These are phyloP conservation scores for Eupelmus urozonus DNA, from an alignment of 2,888 invertebrate species.

Conservation along the genomic window DNA sequence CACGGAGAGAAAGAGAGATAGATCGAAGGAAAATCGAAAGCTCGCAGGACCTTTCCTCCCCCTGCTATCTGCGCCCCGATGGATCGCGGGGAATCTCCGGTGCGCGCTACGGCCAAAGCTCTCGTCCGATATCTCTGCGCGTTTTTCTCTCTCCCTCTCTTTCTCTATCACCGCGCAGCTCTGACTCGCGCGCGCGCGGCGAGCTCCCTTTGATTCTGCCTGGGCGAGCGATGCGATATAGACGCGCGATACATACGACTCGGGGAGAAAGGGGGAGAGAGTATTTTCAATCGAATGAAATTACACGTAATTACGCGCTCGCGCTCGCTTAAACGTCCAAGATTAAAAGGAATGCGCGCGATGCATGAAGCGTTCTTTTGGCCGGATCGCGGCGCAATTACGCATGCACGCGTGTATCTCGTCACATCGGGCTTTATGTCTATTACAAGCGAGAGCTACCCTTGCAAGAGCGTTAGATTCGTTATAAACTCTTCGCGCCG, in stretches of 20 bases:
- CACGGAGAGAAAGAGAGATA: conserved; percentile 1
- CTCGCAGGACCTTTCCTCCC: conserved; percentile 25
- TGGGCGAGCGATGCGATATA: conserved; percentile 10
- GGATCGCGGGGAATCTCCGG: no score
- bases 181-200: not conserved
- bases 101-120: no score
- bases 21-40: not conserved
- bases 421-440: conserved; percentile 55
- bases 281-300: conserved; percentile 67
- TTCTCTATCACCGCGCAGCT: not conserved
- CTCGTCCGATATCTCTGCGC: not conserved
- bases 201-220: conserved; percentile 23
- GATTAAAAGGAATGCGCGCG: conserved; percentile 69
- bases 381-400: conserved; percentile 64
- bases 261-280: not conserved
- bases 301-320: conserved; percentile 69
- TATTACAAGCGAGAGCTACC: not conserved
- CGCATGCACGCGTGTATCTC: conserved; percentile 63
- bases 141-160: not conserved
- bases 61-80: not conserved
- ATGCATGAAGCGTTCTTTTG: conserved; percentile 41
- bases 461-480: conserved; percentile 46
- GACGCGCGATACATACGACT: conserved; percentile 14
- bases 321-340: conserved; percentile 63
- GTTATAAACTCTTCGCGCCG: no score